Conservation (phyloP, 2,113 vertebrate species). For the Phodopus roborovskii region DNA sequence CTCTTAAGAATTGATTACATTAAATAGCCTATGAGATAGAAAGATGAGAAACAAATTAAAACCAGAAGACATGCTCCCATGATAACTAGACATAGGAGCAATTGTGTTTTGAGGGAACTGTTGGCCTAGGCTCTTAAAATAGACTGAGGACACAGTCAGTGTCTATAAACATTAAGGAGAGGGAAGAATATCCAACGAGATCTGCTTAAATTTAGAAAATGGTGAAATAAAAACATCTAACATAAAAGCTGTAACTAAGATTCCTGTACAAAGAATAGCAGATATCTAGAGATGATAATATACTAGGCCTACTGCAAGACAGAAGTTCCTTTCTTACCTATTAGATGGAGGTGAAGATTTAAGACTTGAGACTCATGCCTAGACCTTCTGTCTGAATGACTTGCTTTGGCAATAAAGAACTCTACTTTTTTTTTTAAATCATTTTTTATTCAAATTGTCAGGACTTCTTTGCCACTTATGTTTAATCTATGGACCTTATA, state of each 20-base stretch:
- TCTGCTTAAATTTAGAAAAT: neutral
- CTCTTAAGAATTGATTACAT: neutral
- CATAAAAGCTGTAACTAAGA: neutral
- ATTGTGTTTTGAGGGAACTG: fast-evolving
- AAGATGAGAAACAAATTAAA: neutral
- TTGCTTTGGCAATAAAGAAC: neutral
- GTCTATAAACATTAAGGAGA: fast-evolving
- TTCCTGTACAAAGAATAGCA: neutral
- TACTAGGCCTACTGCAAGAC: neutral
- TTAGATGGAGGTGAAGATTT: neutral
- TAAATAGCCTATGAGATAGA: neutral
- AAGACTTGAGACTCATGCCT: neutral
- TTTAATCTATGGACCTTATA: neutral
- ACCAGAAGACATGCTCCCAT: fast-evolving
- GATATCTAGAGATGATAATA: neutral
- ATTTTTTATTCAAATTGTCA: neutral
- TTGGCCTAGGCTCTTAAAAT: neutral
- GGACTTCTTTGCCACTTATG: neutral
- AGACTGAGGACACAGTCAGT: fast-evolving
- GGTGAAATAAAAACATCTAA: neutral
- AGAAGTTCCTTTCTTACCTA: neutral
- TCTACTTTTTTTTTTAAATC: neutral
- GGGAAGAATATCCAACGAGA: neutral
- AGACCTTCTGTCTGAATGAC: neutral
- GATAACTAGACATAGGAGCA: neutral